Evolutionary conservation across 2,797 vertebrate species (phyloP).

Genomic region (Cirrhinus mrigala): DNA sequence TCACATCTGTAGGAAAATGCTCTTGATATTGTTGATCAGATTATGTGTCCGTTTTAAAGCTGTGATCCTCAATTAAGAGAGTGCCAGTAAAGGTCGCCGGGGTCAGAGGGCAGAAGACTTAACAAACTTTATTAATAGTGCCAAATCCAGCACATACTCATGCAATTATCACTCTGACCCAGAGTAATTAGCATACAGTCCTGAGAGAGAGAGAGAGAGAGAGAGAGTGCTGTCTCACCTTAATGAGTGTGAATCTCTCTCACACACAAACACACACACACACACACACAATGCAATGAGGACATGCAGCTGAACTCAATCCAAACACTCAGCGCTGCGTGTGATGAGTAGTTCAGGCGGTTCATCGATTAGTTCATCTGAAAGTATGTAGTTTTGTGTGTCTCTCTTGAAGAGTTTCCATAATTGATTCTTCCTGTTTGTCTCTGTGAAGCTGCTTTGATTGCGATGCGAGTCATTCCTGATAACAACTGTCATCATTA

Average conservation of each 20-base stretch:
- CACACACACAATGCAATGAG: background rate
- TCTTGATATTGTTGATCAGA: constrained; percentile 7
- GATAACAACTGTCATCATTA: no score
- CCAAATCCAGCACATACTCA: constrained; percentile 83
- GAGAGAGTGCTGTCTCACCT: constrained; percentile 81
- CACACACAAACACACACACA: constrained; percentile 40
- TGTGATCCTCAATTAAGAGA: constrained; percentile 72
- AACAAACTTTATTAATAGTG: constrained; percentile 92
- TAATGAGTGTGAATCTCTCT: constrained; percentile 70
- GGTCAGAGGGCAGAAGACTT: constrained; percentile 83
- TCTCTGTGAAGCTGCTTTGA: no score
- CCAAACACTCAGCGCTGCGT: background rate
- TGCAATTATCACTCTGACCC: constrained; percentile 93
- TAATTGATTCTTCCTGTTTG: no score
- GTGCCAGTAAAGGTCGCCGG: constrained; percentile 61
- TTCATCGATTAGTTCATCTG: no score
- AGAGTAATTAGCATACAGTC: constrained; percentile 89
- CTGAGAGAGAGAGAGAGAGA: constrained; percentile 75
- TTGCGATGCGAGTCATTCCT: no score
- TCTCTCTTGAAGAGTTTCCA: no score
- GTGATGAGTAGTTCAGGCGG: no score
- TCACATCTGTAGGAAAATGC: background rate
- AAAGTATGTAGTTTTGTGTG: no score
- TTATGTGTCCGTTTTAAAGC: constrained; percentile 64
- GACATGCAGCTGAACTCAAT: background rate